Percentiles rank a stretch among this genome's conserved stretches.
Conservation (phyloP, 2,797 vertebrate genomes). For the Toxotes lorentzi region DNA sequence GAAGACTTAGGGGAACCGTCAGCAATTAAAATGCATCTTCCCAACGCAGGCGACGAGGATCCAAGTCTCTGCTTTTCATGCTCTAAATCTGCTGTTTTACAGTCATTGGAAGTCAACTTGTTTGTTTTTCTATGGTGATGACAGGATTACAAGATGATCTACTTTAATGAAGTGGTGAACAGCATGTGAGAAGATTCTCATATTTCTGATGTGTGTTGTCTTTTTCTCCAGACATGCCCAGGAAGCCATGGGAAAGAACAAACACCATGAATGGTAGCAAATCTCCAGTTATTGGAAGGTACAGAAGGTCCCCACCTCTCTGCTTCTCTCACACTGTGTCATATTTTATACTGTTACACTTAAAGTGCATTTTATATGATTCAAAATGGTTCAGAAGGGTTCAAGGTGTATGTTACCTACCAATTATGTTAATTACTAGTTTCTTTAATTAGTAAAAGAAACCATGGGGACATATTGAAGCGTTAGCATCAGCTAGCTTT, state of each 20-base stretch:
- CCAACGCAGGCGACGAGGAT: background rate
- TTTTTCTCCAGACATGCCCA: slow-evolving; percentile 89
- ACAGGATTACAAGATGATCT: background rate
- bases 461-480: slow-evolving; percentile 8
- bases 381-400: background rate
- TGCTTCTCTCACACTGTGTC: background rate
- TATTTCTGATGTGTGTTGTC: slow-evolving; percentile 4
- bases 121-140: background rate
- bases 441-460: background rate
- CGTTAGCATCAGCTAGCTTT: slow-evolving; percentile 55
- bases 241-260: slow-evolving; percentile 98
- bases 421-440: slow-evolving; percentile 10
- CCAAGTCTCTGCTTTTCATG: background rate
- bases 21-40: slow-evolving; percentile 28
- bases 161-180: background rate
- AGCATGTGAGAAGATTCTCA: background rate
- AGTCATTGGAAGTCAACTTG: background rate
- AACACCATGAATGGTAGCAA: slow-evolving; percentile 99
- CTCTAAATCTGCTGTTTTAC: background rate
- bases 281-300: slow-evolving; percentile 99
- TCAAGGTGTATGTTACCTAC: background rate
- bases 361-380: background rate
- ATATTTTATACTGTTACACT: background rate
- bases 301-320: slow-evolving; percentile 44
- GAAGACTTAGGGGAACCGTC: background rate